Evolutionary conservation across 2,888 invertebrate genomes (phyloP), one percentile per base, ranked within the genome.

Genomic region (Electrophaes corylata): DNA sequence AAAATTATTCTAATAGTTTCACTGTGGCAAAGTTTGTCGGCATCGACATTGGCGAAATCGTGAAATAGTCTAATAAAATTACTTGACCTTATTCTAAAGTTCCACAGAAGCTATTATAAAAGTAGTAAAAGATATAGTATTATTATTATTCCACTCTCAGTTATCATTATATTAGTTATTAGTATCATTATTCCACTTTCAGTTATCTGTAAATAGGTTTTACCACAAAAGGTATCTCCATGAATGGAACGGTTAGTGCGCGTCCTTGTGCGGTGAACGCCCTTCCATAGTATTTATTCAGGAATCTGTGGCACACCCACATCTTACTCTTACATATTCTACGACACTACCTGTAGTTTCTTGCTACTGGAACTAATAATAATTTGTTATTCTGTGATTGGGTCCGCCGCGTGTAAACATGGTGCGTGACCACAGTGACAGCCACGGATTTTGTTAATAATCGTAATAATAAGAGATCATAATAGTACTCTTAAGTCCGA

Each of bases 261-360:
- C 78, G 81, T 78, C 81, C 80, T 80, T 81, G 78, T 60, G 54
- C 55, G 49, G 47, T 52, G 41, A 54, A 55, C 26, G 63, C 31
- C 57, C 57, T 48, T 14, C 48, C 23, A 11, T 8, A 39, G 48
- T 57, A 51, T 41, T 41, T 66, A 62, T 63, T 57, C 47, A 66
- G 57, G 47, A 46, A 59, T 45, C 62, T 50, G 41, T 58, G 51
- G 49, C 60, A 29, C 37, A 29, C 37, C 45, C 60, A 31, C 19
- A 31, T 33, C 45, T 19, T 11, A 31, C 53, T 46, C 26, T 29
- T 52, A 14, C 19, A 3, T 19, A 39, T 0, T 53, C 45, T 31
- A 40, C 31, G 43, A 8, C 39, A 39, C 39, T n/a, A n/a, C n/a
- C n/a, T 10, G 20, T 23, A n/a, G 6, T 23, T 46, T 18, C 31